These are phyloP conservation scores for crab-eating macaque (Macaca fascicularis) DNA, from an alignment of 2,113 vertebrate species.

Conservation along the genomic window DNA sequence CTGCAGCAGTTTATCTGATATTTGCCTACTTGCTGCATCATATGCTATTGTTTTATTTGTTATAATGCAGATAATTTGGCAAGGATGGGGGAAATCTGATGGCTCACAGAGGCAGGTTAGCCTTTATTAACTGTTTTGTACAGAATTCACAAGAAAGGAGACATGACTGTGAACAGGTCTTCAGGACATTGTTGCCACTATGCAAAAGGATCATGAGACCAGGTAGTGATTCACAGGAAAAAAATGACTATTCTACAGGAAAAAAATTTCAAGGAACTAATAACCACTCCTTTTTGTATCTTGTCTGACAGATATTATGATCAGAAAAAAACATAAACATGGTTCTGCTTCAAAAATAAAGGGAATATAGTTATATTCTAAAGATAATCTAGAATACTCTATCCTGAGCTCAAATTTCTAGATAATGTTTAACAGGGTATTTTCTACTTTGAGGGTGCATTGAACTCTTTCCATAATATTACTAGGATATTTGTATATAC, in stretches of 20 bases:
- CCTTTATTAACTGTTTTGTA: not conserved
- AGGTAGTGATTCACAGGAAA: not conserved
- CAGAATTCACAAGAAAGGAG: not conserved
- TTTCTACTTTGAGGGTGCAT: not conserved
- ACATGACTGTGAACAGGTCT: not conserved
- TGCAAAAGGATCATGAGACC: not conserved
- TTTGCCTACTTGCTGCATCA: not conserved
- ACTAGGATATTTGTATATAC: not conserved
- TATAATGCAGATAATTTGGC: not conserved
- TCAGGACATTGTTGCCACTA: not conserved
- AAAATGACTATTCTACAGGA: not conserved
- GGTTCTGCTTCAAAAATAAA: not conserved
- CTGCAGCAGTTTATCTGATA: not conserved
- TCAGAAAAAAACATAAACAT: not conserved
- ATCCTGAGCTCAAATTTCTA: not conserved
- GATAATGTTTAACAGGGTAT: not conserved
- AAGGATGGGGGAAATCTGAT: rapidly evolving
- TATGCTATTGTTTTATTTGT: not conserved
- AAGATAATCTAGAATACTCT: not conserved
- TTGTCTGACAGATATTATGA: not conserved
- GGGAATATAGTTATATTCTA: not conserved
- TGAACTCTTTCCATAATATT: not conserved
- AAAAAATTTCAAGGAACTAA: not conserved
- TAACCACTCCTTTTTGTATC: not conserved
- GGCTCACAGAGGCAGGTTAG: not conserved